Evolutionary conservation across 2,888 invertebrate genomes (phyloP), one percentile per base, ranked within the genome.

Genomic region (Maniola hyperantus): DNA sequence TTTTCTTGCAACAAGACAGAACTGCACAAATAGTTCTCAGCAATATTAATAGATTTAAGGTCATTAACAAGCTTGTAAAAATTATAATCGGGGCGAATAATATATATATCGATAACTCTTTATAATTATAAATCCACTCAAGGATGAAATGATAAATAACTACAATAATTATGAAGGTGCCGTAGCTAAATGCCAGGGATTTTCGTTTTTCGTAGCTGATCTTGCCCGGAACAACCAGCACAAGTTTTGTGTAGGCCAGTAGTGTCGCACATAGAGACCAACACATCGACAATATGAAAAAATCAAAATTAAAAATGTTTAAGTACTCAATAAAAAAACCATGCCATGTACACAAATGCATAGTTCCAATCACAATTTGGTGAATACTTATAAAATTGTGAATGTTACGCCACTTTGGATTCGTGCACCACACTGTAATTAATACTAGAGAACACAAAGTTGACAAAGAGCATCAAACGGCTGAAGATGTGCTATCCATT

Each of bases 311-410:
- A 11, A 70, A 34, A 8, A 5, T 13, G 15, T 11, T n/a, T 8
- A 59, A 6, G 0, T n/a, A 13, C 2, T 34, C 7, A 44, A n/a
- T 5, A 2, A 42, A 6, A 20, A 44, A 61, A n/a, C 26, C 5
- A 33, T 51, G 26, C 1, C n/a, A 42, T 34, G 55, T n/a, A 42
- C 69, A 60, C 18, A 75, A 64, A 10, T 75, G 69, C 18, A 73
- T 26, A 6, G 72, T 75, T 0, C 74, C 75, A 33, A 67, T 36
- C 10, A 70, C 42, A 6, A 76, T 68, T 67, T 76, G 76, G 34
- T 75, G 67, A 5, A 71, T 64, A 51, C 70, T 72, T 46, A 76
- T 71, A 36, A 70, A 76, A 39, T 75, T 76, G 48, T 74, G 74
- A 0, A 75, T 58, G 0, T 70, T 66, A 6, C 74, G 70, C 76